Evolutionary conservation across 2,888 invertebrate species (phyloP), one percentile per base, ranked within the genome.

Genomic region (Drosophila melanocephala): DNA sequence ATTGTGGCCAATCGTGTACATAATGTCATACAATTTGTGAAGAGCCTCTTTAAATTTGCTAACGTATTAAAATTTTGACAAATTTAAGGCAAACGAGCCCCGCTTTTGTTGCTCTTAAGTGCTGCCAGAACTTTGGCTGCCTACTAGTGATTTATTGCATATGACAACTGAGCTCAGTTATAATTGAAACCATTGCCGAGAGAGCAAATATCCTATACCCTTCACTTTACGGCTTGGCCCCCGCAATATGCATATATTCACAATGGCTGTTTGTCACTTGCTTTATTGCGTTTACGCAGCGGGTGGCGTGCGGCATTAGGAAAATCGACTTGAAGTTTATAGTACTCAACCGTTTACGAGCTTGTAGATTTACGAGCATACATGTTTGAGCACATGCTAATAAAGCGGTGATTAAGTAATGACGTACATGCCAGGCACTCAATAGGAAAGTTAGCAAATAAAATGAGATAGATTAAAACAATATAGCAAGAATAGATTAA

Each of bases 381-480:
- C 39, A 35, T 75, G 57, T 71, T 66, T 50, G 39, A 19, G 39
- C 68, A 65, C 22, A 60, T 28, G 61, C 60, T 57, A 14, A 28
- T 26, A 39, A 22, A 30, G 14, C 6, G 10, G 26, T 26, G 33
- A 12, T 55, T 22, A 39, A 56, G 58, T 32, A 50, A 32, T 64
- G 57, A 39, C 55, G 67, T 50, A 65, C 56, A 59, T 42, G 77
- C 28, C 53, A 51, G 14, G 47, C 64, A 72, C 65, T 87, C 88
- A 77, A 66, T 82, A 58, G 59, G 32, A 71, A 89, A 83, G 87
- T 84, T 87, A 85, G 74, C 88, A 87, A 87, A 72, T 79, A 67
- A 82, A 74, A 87, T 73, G 65, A 70, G 75, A 72, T 19, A 70
- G 73, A 78, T 73, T 87, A 57, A 60, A 89, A 75, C 82, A 70